A percentile compares a stretch with the other conserved stretches of the same genome.
Conservation (phyloP, 1,140 invertebrate genomes). For the Halyomorpha halys region DNA sequence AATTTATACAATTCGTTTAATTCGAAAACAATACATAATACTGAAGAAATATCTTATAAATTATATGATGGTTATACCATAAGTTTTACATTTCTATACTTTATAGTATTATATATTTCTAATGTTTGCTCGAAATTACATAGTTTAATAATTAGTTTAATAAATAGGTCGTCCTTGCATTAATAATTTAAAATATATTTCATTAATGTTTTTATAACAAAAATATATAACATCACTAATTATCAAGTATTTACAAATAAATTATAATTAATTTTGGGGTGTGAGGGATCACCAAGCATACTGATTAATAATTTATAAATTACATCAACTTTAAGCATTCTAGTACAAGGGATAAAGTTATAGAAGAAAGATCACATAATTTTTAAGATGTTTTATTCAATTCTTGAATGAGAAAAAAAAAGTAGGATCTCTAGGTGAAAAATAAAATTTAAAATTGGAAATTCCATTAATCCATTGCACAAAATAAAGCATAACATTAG, state of each 20-base stretch:
- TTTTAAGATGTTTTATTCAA: constrained; percentile 13
- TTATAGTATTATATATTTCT: constrained; percentile 17
- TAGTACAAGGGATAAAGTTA: constrained; percentile 21
- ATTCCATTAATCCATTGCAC: too few relatives aligned
- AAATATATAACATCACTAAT: constrained; percentile 26
- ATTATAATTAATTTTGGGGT: constrained; percentile 1
- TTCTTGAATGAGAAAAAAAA: background rate
- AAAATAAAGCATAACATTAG: background rate
- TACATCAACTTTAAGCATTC: too few relatives aligned
- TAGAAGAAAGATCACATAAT: constrained; percentile 18
- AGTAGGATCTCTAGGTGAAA: too few relatives aligned
- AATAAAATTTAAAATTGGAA: too few relatives aligned
- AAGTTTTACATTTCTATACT: constrained; percentile 12
- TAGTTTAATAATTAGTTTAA: constrained; percentile 11
- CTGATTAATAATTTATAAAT: background rate
- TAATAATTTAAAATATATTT: constrained; percentile 26
- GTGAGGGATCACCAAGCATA: background rate
- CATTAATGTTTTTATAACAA: constrained; percentile 23
- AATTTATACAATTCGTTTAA: constrained; percentile 22
- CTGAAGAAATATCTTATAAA: constrained; percentile 14
- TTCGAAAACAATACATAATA: constrained; percentile 24
- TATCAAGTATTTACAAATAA: constrained; percentile 12
- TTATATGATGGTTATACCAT: constrained; percentile 10
- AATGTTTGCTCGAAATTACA: constrained; percentile 15
- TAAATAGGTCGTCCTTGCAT: constrained; percentile 22